A percentile compares a stretch with the other conserved stretches of the same genome.
Evolutionary conservation across 2,888 invertebrate species (phyloP).

Genomic region (Itoplectis maculator): DNA sequence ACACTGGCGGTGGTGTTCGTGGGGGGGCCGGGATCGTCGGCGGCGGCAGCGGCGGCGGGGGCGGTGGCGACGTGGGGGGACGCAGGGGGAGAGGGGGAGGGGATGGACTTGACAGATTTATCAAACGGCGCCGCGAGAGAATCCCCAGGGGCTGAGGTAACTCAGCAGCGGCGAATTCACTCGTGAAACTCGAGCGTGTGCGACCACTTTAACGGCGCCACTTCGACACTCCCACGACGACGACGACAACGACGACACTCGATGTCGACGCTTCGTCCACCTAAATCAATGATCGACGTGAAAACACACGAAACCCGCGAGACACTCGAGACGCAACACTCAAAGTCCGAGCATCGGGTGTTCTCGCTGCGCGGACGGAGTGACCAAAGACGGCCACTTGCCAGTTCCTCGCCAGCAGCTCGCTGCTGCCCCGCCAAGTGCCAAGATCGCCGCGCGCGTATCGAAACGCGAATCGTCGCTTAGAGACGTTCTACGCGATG

Average conservation of each 20-base stretch:
- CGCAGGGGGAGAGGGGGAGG: neutral
- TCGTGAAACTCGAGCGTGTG: neutral
- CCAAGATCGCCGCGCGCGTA: constrained; percentile 1
- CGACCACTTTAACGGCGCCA: neutral
- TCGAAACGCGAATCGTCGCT: neutral
- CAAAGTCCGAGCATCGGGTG: neutral
- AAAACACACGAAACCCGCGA: neutral
- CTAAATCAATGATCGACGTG: neutral
- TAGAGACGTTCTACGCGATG: constrained; percentile 14
- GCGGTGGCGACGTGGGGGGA: neutral
- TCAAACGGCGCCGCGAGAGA: constrained; percentile 14
- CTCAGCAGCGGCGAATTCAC: constrained; percentile 5
- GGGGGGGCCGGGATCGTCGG: no score
- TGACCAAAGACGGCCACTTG: constrained; percentile 30
- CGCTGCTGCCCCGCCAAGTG: no score
- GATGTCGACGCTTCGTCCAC: neutral
- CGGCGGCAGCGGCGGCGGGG: neutral
- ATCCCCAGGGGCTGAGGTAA: neutral
- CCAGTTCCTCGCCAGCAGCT: constrained; percentile 29
- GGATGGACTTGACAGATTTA: constrained; percentile 43
- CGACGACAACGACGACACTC: neutral
- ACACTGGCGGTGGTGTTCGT: neutral
- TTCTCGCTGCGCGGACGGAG: no score
- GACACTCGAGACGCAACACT: neutral
- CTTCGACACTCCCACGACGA: constrained; percentile 2